These are phyloP conservation scores for Plagodis pulveraria DNA, from an alignment of 2,888 invertebrate genomes.

Conservation along the genomic window DNA sequence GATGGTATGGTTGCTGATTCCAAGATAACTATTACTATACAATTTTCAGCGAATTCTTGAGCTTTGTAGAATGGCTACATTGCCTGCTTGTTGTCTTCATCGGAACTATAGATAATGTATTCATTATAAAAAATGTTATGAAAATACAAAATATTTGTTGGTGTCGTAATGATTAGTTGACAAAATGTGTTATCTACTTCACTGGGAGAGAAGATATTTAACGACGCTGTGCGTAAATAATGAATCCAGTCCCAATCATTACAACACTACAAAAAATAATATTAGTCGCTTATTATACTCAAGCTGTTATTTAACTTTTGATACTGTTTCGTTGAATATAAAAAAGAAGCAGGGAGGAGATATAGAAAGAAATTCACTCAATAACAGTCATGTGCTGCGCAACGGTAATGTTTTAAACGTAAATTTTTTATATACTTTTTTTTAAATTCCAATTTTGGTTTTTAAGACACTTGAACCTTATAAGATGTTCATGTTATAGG, in stretches of 20 bases:
- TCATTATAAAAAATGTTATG: slow-evolving; percentile 1
- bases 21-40: slow-evolving; percentile 21
- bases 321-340: slow-evolving; percentile 12
- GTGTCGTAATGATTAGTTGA: slow-evolving; percentile 30
- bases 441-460: neutral
- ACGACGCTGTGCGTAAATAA: slow-evolving; percentile 31
- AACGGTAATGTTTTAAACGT: neutral
- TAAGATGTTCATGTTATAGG: slow-evolving; percentile 40
- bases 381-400: neutral
- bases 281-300: slow-evolving; percentile 22
- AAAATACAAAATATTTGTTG: slow-evolving; percentile 13
- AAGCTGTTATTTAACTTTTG: slow-evolving; percentile 12
- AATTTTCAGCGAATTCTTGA: slow-evolving; percentile 47
- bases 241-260: slow-evolving; percentile 14
- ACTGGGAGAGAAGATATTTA: neutral
- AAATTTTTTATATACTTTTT: neutral
- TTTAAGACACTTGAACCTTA: neutral
- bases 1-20: slow-evolving; percentile 40
- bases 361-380: neutral
- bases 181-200: slow-evolving; percentile 5
- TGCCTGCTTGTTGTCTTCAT: slow-evolving; percentile 24
- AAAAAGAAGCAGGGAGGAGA: slow-evolving; percentile 8
- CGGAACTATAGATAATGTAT: neutral
- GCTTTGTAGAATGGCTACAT: slow-evolving; percentile 28
- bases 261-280: slow-evolving; percentile 22